These are phyloP conservation scores for Tetheella fluctuosa DNA, from an alignment of 2,888 invertebrate species.

Conservation along the genomic window DNA sequence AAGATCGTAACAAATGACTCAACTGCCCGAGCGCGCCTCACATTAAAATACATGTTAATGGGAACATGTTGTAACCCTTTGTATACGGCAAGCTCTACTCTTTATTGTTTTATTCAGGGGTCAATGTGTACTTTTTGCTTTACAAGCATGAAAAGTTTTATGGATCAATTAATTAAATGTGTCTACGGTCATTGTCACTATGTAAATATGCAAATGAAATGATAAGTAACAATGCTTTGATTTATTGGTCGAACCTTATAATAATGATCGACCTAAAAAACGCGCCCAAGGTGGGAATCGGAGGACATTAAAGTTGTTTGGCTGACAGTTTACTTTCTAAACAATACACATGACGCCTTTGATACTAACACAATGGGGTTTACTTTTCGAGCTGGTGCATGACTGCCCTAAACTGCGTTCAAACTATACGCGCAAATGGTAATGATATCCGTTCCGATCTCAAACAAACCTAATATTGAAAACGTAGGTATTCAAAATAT, in stretches of 20 bases:
- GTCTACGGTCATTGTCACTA: conserved; percentile 79
- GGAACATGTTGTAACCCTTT: conserved; percentile 80
- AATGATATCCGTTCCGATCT: background rate
- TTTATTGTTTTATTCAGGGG: conserved; percentile 81
- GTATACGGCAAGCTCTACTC: conserved; percentile 53
- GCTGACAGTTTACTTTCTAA: conserved; percentile 44
- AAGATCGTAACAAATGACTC: conserved; percentile 73
- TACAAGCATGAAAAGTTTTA: conserved; percentile 75
- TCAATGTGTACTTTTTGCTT: conserved; percentile 75
- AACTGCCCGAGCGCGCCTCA: conserved; percentile 69
- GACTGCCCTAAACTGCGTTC: conserved; percentile 7
- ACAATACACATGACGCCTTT: conserved; percentile 47
- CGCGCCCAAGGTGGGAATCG: conserved; percentile 73
- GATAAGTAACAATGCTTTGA: conserved; percentile 75
- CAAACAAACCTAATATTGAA: too few relatives aligned
- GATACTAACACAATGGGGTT: conserved; percentile 21
- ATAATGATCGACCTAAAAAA: conserved; percentile 65
- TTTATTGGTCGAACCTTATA: conserved; percentile 58
- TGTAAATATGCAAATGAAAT: conserved; percentile 80
- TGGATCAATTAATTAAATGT: conserved; percentile 84
- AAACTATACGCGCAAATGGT: background rate
- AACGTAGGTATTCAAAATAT: too few relatives aligned
- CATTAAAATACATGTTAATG: conserved; percentile 74
- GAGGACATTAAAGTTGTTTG: conserved; percentile 41
- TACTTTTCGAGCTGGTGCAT: conserved; percentile 10